These are phyloP conservation scores for Caenorhabditis drosophilae DNA, from an alignment of 2,888 invertebrate species.

Conservation along the genomic window DNA sequence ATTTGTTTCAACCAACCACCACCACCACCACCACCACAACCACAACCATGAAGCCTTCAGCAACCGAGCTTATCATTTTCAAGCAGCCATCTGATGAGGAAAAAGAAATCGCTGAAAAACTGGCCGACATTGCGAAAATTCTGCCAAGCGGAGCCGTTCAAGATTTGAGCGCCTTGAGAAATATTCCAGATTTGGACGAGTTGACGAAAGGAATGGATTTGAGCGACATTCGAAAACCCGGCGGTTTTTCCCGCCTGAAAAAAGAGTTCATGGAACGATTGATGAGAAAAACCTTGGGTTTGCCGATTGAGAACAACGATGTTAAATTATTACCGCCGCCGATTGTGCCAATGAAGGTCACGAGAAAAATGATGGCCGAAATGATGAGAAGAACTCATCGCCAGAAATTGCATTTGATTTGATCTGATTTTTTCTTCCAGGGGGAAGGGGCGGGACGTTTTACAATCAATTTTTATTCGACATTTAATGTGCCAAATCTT, in stretches of 20 bases:
- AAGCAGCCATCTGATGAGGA: conserved; percentile 36
- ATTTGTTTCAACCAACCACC: conserved; percentile 37
- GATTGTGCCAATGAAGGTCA: conserved; percentile 55
- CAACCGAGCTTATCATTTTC: conserved; percentile 34
- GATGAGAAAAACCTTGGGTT: conserved; percentile 53
- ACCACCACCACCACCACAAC: conserved; percentile 13
- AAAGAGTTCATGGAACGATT: conserved; percentile 63
- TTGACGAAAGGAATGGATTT: conserved; percentile 63
- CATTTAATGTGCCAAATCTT: background rate
- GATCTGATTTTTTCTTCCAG: background rate
- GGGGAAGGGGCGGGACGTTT: too few species aligned
- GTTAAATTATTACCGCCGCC: conserved; percentile 45
- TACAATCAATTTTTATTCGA: too few species aligned
- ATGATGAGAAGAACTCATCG: conserved; percentile 21
- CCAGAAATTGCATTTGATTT: background rate
- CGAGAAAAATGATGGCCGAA: conserved; percentile 45
- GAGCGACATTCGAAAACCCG: conserved; percentile 57
- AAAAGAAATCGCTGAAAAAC: conserved; percentile 38
- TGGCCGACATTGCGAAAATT: conserved; percentile 45
- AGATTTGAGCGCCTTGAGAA: conserved; percentile 55
- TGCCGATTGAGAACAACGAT: conserved; percentile 40
- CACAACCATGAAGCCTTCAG: background rate
- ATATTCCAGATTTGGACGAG: conserved; percentile 62
- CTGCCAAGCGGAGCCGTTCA: conserved; percentile 57
- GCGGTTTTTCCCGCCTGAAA: conserved; percentile 59